Evolutionary conservation across 1,140 invertebrate species (phyloP).

Genomic region (Proales similis): DNA sequence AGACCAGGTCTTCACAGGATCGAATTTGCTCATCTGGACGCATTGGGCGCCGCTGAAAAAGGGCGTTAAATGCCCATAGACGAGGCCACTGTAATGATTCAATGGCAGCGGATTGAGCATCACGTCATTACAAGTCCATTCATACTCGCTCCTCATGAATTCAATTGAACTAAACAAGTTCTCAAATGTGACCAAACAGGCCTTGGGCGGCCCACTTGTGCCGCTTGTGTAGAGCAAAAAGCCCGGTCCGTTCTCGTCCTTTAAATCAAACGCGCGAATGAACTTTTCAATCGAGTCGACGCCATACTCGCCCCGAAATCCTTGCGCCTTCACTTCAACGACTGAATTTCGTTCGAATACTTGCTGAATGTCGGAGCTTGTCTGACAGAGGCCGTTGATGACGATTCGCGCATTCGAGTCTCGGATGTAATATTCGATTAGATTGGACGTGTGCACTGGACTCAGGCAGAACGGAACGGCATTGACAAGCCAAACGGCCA

Average conservation of each 20-base stretch:
- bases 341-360: constrained; percentile 8
- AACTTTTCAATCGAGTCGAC: background rate
- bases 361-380: background rate
- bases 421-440: constrained; percentile 16
- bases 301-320: background rate
- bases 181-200: constrained; percentile 68
- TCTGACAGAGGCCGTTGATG: constrained; percentile 1
- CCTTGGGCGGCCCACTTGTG: constrained; percentile 77
- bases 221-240: constrained; percentile 80
- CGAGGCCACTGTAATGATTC: constrained; percentile 77
- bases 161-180: constrained; percentile 62
- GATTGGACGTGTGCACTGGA: constrained; percentile 9
- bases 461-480: constrained; percentile 20
- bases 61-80: constrained; percentile 71
- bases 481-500: constrained; percentile 33
- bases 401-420: constrained; percentile 15
- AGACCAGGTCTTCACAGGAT: constrained; percentile 53
- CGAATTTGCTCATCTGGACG: constrained; percentile 65
- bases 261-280: background rate
- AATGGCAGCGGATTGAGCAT: constrained; percentile 74
- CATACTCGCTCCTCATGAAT: constrained; percentile 65
- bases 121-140: constrained; percentile 62
- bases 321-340: background rate
- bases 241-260: background rate
- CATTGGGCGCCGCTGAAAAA: constrained; percentile 62